These are phyloP conservation scores for Lutraria rhynchaena DNA, from an alignment of 1,140 invertebrate genomes.

Conservation along the genomic window DNA sequence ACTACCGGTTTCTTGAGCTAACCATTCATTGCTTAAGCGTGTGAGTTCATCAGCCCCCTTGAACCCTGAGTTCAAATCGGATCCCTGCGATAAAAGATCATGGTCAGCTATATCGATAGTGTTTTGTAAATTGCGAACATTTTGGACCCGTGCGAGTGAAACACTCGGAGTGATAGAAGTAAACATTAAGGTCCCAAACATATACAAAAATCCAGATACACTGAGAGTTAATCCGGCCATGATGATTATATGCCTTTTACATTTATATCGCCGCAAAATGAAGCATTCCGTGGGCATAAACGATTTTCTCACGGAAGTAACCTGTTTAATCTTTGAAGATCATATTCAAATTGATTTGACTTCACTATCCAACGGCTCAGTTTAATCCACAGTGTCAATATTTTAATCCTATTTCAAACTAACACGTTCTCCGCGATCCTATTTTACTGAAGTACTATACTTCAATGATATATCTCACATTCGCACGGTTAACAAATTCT, in stretches of 20 bases:
- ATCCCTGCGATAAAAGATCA: not conserved
- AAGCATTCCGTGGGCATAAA: conserved; percentile 32
- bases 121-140: conserved; percentile 5
- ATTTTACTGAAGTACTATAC: not conserved
- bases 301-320: conserved; percentile 6
- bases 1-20: not conserved
- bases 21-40: not conserved
- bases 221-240: conserved; percentile 16
- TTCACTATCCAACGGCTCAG: conserved; percentile 1
- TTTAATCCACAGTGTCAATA: conserved; percentile 16
- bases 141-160: conserved; percentile 1
- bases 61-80: not conserved
- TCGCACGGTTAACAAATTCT: conserved; percentile 13
- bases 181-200: conserved; percentile 2
- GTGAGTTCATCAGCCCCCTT: not conserved
- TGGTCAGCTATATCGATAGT: not conserved
- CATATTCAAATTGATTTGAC: conserved; percentile 5
- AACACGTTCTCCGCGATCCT: conserved; percentile 1
- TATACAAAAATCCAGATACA: conserved; percentile 9
- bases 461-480: not conserved
- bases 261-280: conserved; percentile 27
- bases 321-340: not conserved
- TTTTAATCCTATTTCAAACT: conserved; percentile 6
- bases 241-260: conserved; percentile 21
- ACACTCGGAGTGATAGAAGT: not conserved